Conservation (phyloP, 2,113 vertebrate genomes). For the Melanerpes aurifrons region DNA sequence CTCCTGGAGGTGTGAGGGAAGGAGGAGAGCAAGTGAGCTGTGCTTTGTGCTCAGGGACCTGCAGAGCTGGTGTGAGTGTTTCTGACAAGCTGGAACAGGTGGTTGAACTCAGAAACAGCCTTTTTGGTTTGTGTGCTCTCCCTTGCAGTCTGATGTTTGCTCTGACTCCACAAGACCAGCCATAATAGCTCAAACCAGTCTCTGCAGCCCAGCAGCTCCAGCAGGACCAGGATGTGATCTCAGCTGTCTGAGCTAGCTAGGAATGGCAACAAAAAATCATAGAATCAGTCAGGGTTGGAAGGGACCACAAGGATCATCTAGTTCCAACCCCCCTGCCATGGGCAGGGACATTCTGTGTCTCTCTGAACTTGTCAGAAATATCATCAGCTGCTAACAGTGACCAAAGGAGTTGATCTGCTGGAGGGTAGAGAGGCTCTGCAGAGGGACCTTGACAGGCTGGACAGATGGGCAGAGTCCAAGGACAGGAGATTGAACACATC, state of each 20-base stretch:
- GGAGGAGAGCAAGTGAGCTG: background rate
- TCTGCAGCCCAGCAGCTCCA: background rate
- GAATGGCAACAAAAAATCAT: too few species aligned
- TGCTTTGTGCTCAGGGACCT: too few species aligned
- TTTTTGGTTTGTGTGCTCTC: background rate
- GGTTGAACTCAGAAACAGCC: background rate
- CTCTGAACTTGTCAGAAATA: too few species aligned
- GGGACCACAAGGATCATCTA: too few species aligned
- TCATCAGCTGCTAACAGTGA: accelerated
- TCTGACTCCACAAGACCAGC: background rate
- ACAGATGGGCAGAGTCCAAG: too few species aligned
- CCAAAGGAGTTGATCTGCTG: background rate
- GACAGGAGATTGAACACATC: too few species aligned
- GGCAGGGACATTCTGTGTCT: too few species aligned
- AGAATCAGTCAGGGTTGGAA: too few species aligned
- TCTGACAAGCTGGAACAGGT: background rate
- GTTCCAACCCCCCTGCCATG: too few species aligned
- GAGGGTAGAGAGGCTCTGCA: too few species aligned
- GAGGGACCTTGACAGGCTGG: too few species aligned
- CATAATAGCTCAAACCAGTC: background rate
- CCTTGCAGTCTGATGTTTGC: background rate
- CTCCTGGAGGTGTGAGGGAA: background rate
- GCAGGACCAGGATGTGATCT: background rate
- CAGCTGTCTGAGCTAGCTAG: too few species aligned
- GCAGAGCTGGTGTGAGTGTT: background rate